Evolutionary conservation across 2,888 invertebrate species (phyloP).

Genomic region (Oxycera nigricornis): DNA sequence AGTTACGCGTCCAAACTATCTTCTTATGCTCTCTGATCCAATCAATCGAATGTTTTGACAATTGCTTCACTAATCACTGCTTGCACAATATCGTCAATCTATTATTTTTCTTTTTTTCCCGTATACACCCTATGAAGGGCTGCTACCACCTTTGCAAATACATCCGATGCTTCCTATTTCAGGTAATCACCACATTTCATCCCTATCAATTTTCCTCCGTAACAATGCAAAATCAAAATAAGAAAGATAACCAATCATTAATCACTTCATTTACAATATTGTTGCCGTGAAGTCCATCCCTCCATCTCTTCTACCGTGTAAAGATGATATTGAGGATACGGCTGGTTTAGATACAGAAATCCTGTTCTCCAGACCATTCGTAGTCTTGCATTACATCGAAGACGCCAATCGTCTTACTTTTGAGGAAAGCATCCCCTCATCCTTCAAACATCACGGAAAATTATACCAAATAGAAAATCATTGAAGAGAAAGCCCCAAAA

Average conservation of each 20-base stretch:
- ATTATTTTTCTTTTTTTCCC: too few species aligned
- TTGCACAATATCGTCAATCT: not conserved
- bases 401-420: not conserved
- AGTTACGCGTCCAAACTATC: too few species aligned
- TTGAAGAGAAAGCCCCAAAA: constrained; percentile 30
- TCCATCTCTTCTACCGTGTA: not conserved
- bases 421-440: not conserved
- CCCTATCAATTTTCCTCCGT: not conserved
- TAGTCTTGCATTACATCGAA: not conserved
- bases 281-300: not conserved
- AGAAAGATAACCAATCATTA: constrained; percentile 41
- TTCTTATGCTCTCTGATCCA: too few species aligned
- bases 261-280: constrained; percentile 38
- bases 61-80: not conserved
- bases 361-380: too few species aligned
- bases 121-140: too few species aligned
- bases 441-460: constrained; percentile 4
- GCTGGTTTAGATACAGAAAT: too few species aligned
- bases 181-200: constrained; percentile 26
- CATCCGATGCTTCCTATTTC: not conserved
- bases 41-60: constrained; percentile 32
- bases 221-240: constrained; percentile 37
- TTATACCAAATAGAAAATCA: constrained; percentile 17
- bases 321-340: too few species aligned
- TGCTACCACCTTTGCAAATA: not conserved